phyloP scores from a whole-genome alignment of 2,113 vertebrate genomes.

The Oncorhynchus tshawytscha region DNA sequence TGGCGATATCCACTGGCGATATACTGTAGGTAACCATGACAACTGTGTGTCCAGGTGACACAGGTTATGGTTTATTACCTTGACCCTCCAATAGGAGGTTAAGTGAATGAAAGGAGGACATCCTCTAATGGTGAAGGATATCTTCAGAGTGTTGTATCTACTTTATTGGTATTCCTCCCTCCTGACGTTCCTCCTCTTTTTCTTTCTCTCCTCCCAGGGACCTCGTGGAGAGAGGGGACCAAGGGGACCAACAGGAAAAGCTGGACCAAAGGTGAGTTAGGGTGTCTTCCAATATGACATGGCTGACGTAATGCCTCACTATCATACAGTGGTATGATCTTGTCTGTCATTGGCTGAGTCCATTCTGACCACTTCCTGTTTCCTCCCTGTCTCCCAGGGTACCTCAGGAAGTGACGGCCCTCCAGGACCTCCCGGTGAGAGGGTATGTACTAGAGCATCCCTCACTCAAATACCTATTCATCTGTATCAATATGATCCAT shows the following conservation, averaged over 20 bases:
- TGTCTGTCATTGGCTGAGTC: not conserved
- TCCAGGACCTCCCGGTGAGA: slow-evolving; percentile 92
- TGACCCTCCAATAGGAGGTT: not conserved
- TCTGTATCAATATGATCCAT: not conserved
- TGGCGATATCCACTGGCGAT: slow-evolving; percentile 25
- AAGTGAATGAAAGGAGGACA: not conserved
- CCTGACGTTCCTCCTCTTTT: slow-evolving; percentile 3
- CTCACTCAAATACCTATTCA: not conserved
- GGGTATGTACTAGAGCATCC: slow-evolving; percentile 78
- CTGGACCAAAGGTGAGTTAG: slow-evolving; percentile 90
- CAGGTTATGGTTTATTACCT: not conserved
- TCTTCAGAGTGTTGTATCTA: not conserved
- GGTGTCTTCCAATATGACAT: too few species aligned
- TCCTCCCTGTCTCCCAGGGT: slow-evolving; percentile 72
- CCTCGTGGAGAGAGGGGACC: slow-evolving; percentile 94
- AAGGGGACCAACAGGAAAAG: slow-evolving; percentile 92
- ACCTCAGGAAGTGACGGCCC: slow-evolving; percentile 96
- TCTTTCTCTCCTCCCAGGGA: slow-evolving; percentile 71
- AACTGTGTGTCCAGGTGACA: slow-evolving; percentile 4
- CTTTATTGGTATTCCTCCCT: not conserved
- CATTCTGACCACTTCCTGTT: not conserved
- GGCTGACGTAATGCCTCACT: too few species aligned
- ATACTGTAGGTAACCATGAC: slow-evolving; percentile 40
- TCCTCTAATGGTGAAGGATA: slow-evolving; percentile 1
- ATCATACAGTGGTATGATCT: too few species aligned